Percentiles rank a stretch among this genome's conserved stretches.
phyloP scores from a whole-genome alignment of 2,888 invertebrate genomes.

The Hirtodrosophila histrioides region DNA sequence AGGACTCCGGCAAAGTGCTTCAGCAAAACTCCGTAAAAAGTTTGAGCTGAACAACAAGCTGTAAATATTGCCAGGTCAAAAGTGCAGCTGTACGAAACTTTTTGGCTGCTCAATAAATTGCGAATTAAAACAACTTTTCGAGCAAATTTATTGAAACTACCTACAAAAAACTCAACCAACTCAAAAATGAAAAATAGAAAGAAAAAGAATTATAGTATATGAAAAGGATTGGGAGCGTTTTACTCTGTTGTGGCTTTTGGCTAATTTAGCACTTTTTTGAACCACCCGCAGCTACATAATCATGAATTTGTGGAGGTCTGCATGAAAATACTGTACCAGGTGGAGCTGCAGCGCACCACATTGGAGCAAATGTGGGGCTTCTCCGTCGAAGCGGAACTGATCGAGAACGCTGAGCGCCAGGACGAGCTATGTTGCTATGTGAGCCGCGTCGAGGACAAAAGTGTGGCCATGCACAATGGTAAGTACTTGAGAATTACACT shows the following conservation, averaged over 20 bases:
- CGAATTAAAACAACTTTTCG: conserved; percentile 64
- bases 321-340: conserved; percentile 98
- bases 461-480: conserved; percentile 98
- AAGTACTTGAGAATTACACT: conserved; percentile 78
- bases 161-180: neutral
- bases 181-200: conserved; percentile 15
- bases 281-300: conserved; percentile 90
- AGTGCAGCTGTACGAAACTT: conserved; percentile 66
- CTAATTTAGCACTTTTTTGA: conserved; percentile 47
- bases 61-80: conserved; percentile 71
- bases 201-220: conserved; percentile 3
- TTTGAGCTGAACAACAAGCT: conserved; percentile 66
- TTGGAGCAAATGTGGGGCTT: conserved; percentile 99
- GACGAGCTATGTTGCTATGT: conserved; percentile 99
- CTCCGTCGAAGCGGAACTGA: conserved; percentile 98
- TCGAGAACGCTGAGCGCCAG: conserved; percentile 97
- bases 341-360: conserved; percentile 94
- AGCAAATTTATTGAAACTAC: conserved; percentile 44
- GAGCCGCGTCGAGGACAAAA: conserved; percentile 97
- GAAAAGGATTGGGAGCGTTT: neutral
- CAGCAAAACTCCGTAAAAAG: conserved; percentile 35
- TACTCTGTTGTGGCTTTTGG: conserved; percentile 20
- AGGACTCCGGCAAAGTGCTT: conserved; percentile 36
- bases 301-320: conserved; percentile 98
- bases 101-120: conserved; percentile 69